phyloP scores from a whole-genome alignment of 2,797 vertebrate species.

The Crenichthys baileyi region DNA sequence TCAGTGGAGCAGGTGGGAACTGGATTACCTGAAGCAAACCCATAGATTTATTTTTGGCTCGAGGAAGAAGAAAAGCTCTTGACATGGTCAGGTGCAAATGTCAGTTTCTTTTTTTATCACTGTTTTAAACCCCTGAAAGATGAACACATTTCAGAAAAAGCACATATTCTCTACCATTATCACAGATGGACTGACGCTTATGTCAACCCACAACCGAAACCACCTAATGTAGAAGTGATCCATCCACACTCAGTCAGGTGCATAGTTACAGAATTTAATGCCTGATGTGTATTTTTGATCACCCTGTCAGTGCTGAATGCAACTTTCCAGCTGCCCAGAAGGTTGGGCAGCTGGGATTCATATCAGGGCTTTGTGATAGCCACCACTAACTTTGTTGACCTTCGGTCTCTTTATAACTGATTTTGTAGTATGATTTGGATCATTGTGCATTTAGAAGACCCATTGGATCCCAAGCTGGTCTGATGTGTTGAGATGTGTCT shows the following conservation, averaged over 20 bases:
- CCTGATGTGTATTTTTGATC: conserved; percentile 23
- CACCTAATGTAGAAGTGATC: conserved; percentile 22
- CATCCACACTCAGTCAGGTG: conserved; percentile 30
- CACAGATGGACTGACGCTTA: conserved; percentile 30
- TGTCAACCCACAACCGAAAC: conserved; percentile 40
- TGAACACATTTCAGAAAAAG: conserved; percentile 52
- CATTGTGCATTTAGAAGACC: neutral
- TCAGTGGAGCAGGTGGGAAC: conserved; percentile 51
- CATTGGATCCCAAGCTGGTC: neutral
- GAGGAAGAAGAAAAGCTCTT: conserved; percentile 55
- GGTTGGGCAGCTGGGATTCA: too few species aligned
- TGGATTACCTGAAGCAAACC: conserved; percentile 62
- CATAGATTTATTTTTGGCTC: conserved; percentile 41
- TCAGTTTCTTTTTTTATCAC: conserved; percentile 19
- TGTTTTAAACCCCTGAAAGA: conserved; percentile 41
- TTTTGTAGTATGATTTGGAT: neutral
- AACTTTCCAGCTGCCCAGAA: conserved; percentile 18
- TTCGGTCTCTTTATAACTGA: too few species aligned
- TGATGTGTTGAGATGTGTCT: neutral
- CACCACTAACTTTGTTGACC: too few species aligned
- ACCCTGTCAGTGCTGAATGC: conserved; percentile 27
- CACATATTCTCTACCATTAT: conserved; percentile 46
- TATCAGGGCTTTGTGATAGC: too few species aligned
- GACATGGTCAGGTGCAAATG: conserved; percentile 62
- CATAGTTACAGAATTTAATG: conserved; percentile 26